These are phyloP conservation scores for Dolichotis patagonum DNA, from an alignment of 2,113 vertebrate species.

Conservation along the genomic window DNA sequence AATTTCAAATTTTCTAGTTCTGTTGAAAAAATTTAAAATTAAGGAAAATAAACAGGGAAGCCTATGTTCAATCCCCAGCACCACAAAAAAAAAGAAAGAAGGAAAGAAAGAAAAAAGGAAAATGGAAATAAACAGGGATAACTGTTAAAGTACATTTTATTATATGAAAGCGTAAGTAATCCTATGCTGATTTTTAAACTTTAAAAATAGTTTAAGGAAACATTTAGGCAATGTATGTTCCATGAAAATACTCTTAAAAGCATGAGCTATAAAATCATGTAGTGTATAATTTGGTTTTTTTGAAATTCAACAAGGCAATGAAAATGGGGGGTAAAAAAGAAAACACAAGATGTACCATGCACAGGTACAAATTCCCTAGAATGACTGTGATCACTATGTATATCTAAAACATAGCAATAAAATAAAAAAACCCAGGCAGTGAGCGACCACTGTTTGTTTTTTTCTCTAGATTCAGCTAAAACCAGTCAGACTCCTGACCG, in stretches of 20 bases:
- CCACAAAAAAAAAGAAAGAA: too few relatives aligned
- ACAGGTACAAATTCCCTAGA: background rate
- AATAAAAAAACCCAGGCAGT: background rate
- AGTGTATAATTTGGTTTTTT: background rate
- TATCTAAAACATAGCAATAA: background rate
- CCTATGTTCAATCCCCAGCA: background rate
- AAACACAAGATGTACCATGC: background rate
- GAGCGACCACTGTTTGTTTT: background rate
- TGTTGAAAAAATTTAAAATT: background rate
- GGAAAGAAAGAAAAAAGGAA: background rate
- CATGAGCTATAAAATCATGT: conserved; percentile 8
- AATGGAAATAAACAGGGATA: background rate
- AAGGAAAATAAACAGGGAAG: background rate
- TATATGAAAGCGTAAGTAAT: conserved; percentile 40
- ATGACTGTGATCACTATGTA: background rate
- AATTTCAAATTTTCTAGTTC: conserved; percentile 18
- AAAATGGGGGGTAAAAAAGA: background rate
- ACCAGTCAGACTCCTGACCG: conserved; percentile 82
- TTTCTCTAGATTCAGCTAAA: conserved; percentile 85
- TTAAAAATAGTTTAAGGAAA: conserved; percentile 56
- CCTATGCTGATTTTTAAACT: conserved; percentile 10
- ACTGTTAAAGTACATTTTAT: background rate
- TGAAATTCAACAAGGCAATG: conserved; percentile 1
- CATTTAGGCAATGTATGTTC: background rate
- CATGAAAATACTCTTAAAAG: background rate